These are phyloP conservation scores for Oxyura jamaicensis DNA, from an alignment of 2,113 vertebrate species.

Conservation along the genomic window DNA sequence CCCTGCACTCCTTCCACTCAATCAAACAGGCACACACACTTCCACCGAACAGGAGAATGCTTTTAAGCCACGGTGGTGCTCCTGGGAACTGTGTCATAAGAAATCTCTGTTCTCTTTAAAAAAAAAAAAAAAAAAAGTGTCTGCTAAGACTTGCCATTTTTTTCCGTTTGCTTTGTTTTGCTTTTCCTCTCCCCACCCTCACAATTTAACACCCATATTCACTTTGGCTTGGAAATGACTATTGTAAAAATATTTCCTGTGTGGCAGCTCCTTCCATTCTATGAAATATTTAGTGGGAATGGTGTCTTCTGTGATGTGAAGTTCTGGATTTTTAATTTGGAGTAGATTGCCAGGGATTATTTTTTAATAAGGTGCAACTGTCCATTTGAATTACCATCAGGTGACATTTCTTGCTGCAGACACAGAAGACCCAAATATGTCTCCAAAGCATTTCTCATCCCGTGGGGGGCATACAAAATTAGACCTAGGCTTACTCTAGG, in stretches of 20 bases:
- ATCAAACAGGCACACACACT: slow-evolving; percentile 77
- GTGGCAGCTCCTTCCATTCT: slow-evolving; percentile 66
- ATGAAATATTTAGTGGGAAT: slow-evolving; percentile 77
- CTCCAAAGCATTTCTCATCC: not conserved
- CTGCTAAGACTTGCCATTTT: slow-evolving; percentile 12
- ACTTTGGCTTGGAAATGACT: slow-evolving; percentile 72
- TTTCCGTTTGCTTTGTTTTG: not conserved
- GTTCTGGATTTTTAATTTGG: slow-evolving; percentile 73
- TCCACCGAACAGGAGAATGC: slow-evolving; percentile 73
- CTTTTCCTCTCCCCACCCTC: not conserved
- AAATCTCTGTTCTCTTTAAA: slow-evolving; percentile 80
- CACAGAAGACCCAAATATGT: slow-evolving; percentile 36
- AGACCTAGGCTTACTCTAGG: not conserved
- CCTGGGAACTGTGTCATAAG: slow-evolving; percentile 77
- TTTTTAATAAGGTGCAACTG: slow-evolving; percentile 77
- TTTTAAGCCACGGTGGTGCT: slow-evolving; percentile 74
- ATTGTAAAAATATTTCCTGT: slow-evolving; percentile 72
- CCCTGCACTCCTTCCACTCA: slow-evolving; percentile 78
- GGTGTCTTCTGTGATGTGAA: slow-evolving; percentile 19
- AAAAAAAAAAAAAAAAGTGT: slow-evolving; percentile 45
- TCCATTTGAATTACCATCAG: slow-evolving; percentile 77
- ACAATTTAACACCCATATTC: slow-evolving; percentile 60
- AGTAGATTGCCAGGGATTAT: slow-evolving; percentile 73
- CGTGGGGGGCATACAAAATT: not conserved
- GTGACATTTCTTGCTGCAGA: slow-evolving; percentile 74